Percentiles rank a stretch among this genome's conserved stretches.
Conservation (phyloP, 23 tunicate species). For the Botrylloides violaceus region DNA sequence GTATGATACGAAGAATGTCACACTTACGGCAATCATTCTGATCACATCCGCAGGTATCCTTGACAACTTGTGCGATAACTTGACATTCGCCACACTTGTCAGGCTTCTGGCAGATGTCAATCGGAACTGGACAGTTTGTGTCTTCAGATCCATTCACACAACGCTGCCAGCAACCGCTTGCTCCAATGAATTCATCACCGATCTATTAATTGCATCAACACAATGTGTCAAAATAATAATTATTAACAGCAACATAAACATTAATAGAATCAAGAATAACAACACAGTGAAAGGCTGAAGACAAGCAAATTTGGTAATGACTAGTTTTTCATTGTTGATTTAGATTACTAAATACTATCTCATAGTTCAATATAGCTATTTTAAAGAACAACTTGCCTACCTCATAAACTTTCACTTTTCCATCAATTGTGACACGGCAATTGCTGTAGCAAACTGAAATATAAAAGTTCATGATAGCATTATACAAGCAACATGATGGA, state of each 20-base stretch:
- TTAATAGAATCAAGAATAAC: too few species aligned
- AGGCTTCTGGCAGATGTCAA: constrained; percentile 37
- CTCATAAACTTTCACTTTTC: constrained; percentile 22
- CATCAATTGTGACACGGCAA: constrained; percentile 32
- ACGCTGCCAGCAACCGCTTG: constrained; percentile 27
- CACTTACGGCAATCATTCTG: constrained; percentile 39
- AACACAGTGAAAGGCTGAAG: too few species aligned
- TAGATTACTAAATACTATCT: too few species aligned
- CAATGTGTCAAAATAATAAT: too few species aligned
- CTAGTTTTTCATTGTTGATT: too few species aligned
- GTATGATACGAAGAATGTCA: too few species aligned
- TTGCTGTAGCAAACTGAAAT: constrained; percentile 37
- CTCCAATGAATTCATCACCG: neutral
- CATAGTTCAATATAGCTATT: too few species aligned
- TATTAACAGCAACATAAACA: too few species aligned
- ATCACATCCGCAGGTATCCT: constrained; percentile 33
- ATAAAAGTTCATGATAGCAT: too few species aligned
- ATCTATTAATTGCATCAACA: too few species aligned
- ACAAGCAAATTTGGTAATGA: too few species aligned
- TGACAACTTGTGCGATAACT: constrained; percentile 2
- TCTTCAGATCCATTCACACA: constrained; percentile 37
- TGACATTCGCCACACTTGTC: constrained; percentile 32
- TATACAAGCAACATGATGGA: too few species aligned
- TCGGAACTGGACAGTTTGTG: constrained; percentile 29
- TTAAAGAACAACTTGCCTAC: constrained; percentile 10